Conservation (phyloP, 2,113 vertebrate species). For the Hemichromis elongatus region DNA sequence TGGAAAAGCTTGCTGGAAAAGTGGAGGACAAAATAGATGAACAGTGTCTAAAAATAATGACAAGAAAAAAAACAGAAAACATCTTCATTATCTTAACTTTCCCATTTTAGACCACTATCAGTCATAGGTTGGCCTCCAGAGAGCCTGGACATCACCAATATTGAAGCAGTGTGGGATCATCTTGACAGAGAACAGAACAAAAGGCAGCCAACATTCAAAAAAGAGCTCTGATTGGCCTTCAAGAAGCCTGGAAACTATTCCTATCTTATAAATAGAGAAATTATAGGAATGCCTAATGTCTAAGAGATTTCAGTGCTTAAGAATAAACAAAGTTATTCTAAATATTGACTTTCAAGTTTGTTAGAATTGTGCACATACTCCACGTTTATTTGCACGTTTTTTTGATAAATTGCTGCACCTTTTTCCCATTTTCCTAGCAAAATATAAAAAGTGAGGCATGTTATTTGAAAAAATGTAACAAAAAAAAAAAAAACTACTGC, state of each 20-base stretch:
- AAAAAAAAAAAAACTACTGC: not conserved
- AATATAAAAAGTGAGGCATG: not conserved
- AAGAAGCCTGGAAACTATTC: fast-evolving
- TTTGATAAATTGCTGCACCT: not conserved
- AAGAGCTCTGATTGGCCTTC: not conserved
- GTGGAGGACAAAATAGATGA: not conserved
- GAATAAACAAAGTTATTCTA: not conserved
- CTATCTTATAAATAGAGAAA: not conserved
- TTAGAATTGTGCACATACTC: not conserved
- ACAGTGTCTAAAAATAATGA: not conserved
- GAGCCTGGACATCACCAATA: not conserved
- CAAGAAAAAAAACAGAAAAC: not conserved
- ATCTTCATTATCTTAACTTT: not conserved
- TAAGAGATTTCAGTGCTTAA: fast-evolving
- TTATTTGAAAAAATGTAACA: not conserved
- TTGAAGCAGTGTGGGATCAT: not conserved
- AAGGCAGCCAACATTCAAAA: not conserved
- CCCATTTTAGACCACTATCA: not conserved
- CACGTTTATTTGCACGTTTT: not conserved
- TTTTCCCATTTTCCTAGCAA: not conserved
- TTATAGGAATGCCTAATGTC: not conserved
- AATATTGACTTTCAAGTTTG: not conserved
- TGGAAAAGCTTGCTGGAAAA: not conserved
- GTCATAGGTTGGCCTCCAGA: not conserved
- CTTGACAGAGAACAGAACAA: not conserved